Base-by-base conservation (phyloP, 2,797 vertebrate genomes). In the Antrozous pallidus region DNA sequence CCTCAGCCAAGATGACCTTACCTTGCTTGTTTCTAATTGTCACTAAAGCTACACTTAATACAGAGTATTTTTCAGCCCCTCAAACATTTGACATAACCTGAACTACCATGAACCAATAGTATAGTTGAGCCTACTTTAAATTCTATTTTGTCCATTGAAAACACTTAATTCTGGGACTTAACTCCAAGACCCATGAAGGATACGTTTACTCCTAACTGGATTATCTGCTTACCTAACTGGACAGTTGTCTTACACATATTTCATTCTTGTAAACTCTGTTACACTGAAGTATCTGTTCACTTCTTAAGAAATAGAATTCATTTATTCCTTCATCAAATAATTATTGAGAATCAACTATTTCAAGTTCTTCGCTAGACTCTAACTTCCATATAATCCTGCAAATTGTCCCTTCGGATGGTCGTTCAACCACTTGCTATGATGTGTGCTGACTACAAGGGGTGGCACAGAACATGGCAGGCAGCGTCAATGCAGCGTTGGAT, bases 321-420 rank as follows among this genome's bases (percentile, higher is more conserved):
- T 63, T 38, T 81, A 20, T 85, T 92, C 28, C 54, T 91, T 93
- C 42, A 81, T 36, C n/a, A 88, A 69, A 8, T 82, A 93, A 36
- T 80, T 79, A 86, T 7, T 81, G 69, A 96, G 61, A 63, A 95
- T 26, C 6, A 40, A 58, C 20, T 90, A 28, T 38, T 33, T 14
- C 17, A 86, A 61, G 82, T 26, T 91, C 74, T 70, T 22, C n/a
- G 18, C 38, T 61, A 40, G 61, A 49, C n/a, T 61, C 26, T 86
- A 36, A 78, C 74, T 56, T 94, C 88, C 47, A 92, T 40, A 65
- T 38, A 67, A 73, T 28, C 22, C 58, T 31, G 58, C 28, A 31
- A 61, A 61, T 7, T 31, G 58, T 61, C 58, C 13, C 58, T 24
- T 61, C 58, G 2, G 54, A 61, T 1, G 12, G 58, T 61, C 6